phyloP scores from a whole-genome alignment of 2,888 invertebrate species.

The Drosophila stalkeri region DNA sequence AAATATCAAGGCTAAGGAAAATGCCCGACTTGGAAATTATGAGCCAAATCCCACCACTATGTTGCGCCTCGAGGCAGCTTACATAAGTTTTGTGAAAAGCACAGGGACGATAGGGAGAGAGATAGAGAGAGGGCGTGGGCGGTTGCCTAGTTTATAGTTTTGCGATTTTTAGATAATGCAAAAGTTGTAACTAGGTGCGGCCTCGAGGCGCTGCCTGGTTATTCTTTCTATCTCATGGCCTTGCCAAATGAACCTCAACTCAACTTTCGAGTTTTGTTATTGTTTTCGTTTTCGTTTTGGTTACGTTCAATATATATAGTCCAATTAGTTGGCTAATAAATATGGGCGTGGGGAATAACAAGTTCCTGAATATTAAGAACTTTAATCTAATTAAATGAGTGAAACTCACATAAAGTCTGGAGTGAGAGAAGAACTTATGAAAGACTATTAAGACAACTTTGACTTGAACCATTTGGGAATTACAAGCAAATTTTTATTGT shows the following conservation, averaged over 20 bases:
- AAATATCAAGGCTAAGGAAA: slow-evolving; percentile 65
- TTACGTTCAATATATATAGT: slow-evolving; percentile 37
- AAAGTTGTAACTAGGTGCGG: slow-evolving; percentile 74
- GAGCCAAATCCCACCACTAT: slow-evolving; percentile 36
- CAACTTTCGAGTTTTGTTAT: slow-evolving; percentile 3
- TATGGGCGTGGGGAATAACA: slow-evolving; percentile 21
- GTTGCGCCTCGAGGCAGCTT: slow-evolving; percentile 56
- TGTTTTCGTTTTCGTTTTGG: background rate
- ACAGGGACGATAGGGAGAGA: background rate
- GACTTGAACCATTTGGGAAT: slow-evolving; percentile 6
- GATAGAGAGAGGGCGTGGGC: background rate
- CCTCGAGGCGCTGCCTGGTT: slow-evolving; percentile 58
- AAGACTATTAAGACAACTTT: background rate
- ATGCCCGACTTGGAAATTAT: slow-evolving; percentile 60
- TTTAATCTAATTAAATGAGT: slow-evolving; percentile 13
- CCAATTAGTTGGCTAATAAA: slow-evolving; percentile 34
- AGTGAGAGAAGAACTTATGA: background rate
- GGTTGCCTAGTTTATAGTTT: slow-evolving; percentile 66
- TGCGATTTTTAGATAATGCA: slow-evolving; percentile 73
- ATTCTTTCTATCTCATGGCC: slow-evolving; percentile 21
- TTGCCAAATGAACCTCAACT: slow-evolving; percentile 18
- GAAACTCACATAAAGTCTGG: background rate
- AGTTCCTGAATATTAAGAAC: slow-evolving; percentile 1
- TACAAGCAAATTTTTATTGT: background rate
- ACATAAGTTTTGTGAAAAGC: slow-evolving; percentile 52